phyloP scores from a whole-genome alignment of 2,113 vertebrate genomes.

The Crocuta crocuta region DNA sequence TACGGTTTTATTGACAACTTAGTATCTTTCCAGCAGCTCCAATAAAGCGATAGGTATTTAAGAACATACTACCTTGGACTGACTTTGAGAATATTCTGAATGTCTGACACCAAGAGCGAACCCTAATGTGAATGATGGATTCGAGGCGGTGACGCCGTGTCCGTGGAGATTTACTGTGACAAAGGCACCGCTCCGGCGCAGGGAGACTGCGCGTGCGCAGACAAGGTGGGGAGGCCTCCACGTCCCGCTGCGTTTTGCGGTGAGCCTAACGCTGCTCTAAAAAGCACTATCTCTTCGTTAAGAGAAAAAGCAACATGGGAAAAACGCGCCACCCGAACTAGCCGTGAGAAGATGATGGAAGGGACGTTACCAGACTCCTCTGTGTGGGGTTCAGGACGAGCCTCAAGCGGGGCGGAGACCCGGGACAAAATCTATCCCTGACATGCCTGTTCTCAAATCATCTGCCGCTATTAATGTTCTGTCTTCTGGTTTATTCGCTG shows the following conservation, averaged over 20 bases:
- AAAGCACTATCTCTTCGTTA: not conserved
- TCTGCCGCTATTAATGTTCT: accelerated
- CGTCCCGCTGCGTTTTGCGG: not conserved
- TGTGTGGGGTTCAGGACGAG: not conserved
- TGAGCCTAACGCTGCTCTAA: not conserved
- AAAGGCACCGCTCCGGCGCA: accelerated
- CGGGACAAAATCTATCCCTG: accelerated
- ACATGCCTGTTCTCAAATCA: accelerated
- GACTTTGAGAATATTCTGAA: not conserved
- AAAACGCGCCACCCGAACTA: not conserved
- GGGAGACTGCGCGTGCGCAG: accelerated
- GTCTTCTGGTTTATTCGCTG: not conserved
- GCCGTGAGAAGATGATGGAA: too few relatives aligned
- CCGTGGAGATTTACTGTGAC: accelerated
- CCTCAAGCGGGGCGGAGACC: not conserved
- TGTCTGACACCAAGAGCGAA: not conserved
- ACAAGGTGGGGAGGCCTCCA: accelerated
- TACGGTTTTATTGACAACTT: not conserved
- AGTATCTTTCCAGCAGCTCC: not conserved
- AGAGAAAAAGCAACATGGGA: not conserved
- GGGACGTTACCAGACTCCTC: accelerated
- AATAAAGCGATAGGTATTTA: not conserved
- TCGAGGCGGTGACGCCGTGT: accelerated
- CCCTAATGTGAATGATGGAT: not conserved
- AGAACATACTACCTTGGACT: not conserved